Evolutionary conservation across 2,797 vertebrate genomes (phyloP), one percentile per base, ranked within the genome.

Genomic region (Danionella dracula): DNA sequence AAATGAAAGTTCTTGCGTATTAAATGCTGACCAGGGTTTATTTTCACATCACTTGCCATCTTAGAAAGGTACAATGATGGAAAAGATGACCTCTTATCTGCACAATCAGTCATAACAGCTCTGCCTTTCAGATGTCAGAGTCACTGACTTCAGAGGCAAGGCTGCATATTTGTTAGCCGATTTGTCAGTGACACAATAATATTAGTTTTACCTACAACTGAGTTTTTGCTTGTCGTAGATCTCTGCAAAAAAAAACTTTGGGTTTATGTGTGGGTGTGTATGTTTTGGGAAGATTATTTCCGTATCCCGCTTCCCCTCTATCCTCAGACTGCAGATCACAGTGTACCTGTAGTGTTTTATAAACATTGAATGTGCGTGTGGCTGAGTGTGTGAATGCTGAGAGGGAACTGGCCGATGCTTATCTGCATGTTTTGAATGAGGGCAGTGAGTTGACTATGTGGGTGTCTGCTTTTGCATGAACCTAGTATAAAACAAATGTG

Each of bases 381-480:
- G 40, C 37, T 44, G 57, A 44, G 59, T 16, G 10, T 53, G 61
- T 63, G 38, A 45, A 40, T 35, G 49, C 58, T 20, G 44, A 45
- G 69, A 78, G 79, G 78, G 80, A 79, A 80, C 77, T 74, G 81
- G 82, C 79, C 84, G 86, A 89, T 88, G 81, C 75, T 79, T 76
- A 88, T 89, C 85, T 87, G 81, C 55, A 55, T 82, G 71, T 82
- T 66, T 84, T 82, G 83, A 84, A 87, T 84, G 81, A 83, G 81
- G 82, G 79, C 79, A 74, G 71, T 61, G 78, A 83, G 82, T 75
- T 32, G 59, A 68, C 71, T 81, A 83, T 64, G 85, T 85, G 87
- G 87, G 83, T 75, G 80, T 27, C 23, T 83, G 74, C 72, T 77
- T 84, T 82, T 87, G 81, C 83, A 82, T 80, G 81, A 77, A 77